These are phyloP conservation scores for Dryobota labecula DNA, from an alignment of 2,888 invertebrate genomes.

Conservation along the genomic window DNA sequence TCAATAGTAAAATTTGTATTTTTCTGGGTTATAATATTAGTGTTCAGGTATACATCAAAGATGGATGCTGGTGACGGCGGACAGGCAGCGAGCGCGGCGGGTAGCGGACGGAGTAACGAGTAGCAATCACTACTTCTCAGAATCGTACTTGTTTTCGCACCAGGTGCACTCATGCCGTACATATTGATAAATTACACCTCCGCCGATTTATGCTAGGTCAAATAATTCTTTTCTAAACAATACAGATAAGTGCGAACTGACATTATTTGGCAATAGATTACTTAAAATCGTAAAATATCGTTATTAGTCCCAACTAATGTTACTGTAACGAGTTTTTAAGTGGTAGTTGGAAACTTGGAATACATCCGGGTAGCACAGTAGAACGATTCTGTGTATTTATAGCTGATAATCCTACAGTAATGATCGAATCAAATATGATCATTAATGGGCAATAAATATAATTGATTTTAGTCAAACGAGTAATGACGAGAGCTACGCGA, in stretches of 20 bases:
- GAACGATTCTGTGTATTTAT: slow-evolving; percentile 25
- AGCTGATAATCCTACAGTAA: slow-evolving; percentile 21
- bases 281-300: slow-evolving; percentile 50
- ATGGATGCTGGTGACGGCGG: slow-evolving; percentile 57
- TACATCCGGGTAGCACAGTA: slow-evolving; percentile 45
- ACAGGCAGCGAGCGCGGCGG: slow-evolving; percentile 48
- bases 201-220: slow-evolving; percentile 58
- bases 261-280: slow-evolving; percentile 51
- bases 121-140: slow-evolving; percentile 82
- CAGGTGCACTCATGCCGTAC: slow-evolving; percentile 79
- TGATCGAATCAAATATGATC: slow-evolving; percentile 23
- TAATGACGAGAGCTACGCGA: background rate
- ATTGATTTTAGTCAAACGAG: slow-evolving; percentile 30
- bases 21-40: slow-evolving; percentile 38
- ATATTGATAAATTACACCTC: slow-evolving; percentile 68
- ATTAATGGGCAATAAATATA: slow-evolving; percentile 37
- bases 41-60: slow-evolving; percentile 47
- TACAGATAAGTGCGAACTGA: slow-evolving; percentile 59
- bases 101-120: slow-evolving; percentile 68
- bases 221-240: slow-evolving; percentile 56
- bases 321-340: slow-evolving; percentile 34
- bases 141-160: slow-evolving; percentile 80
- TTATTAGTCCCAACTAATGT: slow-evolving; percentile 33
- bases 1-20: slow-evolving; percentile 22
- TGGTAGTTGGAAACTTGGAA: slow-evolving; percentile 16